Percentiles rank a stretch among this genome's conserved stretches.
These are phyloP conservation scores for Synanthedon tipuliformis DNA, from an alignment of 2,888 invertebrate genomes.

Conservation along the genomic window DNA sequence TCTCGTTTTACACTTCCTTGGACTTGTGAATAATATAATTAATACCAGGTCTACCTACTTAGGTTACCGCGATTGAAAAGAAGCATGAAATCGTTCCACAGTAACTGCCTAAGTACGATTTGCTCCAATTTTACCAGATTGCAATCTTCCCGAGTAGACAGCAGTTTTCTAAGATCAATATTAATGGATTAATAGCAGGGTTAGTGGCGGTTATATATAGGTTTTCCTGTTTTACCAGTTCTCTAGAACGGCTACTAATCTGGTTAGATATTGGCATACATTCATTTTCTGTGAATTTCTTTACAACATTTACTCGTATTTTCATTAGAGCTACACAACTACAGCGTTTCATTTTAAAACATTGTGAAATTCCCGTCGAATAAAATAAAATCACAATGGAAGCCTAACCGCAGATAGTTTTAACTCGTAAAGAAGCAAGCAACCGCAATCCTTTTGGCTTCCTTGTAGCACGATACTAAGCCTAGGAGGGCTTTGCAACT, in stretches of 20 bases:
- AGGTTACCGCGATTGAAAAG: constrained; percentile 37
- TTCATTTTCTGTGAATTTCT: not conserved
- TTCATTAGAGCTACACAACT: not conserved
- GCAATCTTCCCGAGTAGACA: constrained; percentile 23
- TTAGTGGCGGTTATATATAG: constrained; percentile 1
- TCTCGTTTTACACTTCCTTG: constrained; percentile 52
- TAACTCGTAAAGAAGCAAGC: not conserved
- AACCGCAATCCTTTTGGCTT: constrained; percentile 5
- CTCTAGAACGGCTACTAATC: too few species aligned
- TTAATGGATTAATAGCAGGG: constrained; percentile 22
- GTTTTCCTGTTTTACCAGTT: not conserved
- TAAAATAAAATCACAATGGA: not conserved
- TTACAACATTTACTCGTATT: not conserved
- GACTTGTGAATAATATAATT: constrained; percentile 41
- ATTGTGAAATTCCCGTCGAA: not conserved
- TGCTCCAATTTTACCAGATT: constrained; percentile 39
- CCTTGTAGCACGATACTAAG: constrained; percentile 1
- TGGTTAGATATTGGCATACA: too few species aligned
- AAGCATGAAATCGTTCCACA: constrained; percentile 46
- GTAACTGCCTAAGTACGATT: constrained; percentile 37
- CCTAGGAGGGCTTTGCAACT: constrained; percentile 6
- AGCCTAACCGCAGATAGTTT: not conserved
- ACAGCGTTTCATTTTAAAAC: too few species aligned
- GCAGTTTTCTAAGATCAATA: constrained; percentile 22
- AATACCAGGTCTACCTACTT: constrained; percentile 61